Evolutionary conservation across 35 echinoderm and acorn worm genomes (phyloP), one percentile per base, ranked within the genome.

Genomic region (Apostichopus parvimensis): DNA sequence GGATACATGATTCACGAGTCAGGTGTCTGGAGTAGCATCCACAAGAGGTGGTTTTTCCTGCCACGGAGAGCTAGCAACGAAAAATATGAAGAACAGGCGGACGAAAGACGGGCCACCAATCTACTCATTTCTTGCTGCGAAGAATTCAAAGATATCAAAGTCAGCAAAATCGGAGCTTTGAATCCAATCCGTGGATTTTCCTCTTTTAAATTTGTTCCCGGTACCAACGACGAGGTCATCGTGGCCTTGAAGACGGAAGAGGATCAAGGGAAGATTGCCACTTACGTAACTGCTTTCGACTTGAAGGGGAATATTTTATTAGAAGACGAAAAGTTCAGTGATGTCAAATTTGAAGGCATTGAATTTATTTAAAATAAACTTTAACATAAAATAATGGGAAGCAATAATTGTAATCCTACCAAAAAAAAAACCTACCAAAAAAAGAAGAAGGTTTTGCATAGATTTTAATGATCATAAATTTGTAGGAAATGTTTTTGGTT

Each of bases 1-100:
- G 97, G 97, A 28, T 99, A 99, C 90, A 99, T 99, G 95, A 99
- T 99, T 54, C 97, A 99, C 72, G 97, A 99, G 84, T 95, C 97
- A 20, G 97, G 97, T 1, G 94, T 96, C 1, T 99, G 97, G 97
- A 99, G 97, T 62, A 88, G 93, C 28, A 4, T 95, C 57, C 97
- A 99, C 84, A 77, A 95, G 57, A 70, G 95, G 25, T 99, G 97
- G 97, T 99, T 96, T 73, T 99, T 99, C 64, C 89, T 99, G 8
- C 97, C 97, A 5, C 91, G 97, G 12, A 87, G 97, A 2, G 97
- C 97, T 2, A 99, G 97, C 76, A 96, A 73, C 0, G 93, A 96
- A 28, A 90, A 60, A 20, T 99, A 99, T 81, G 95, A 96, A 0
- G 97, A 99, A 81, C 58, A 56, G 0, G 95, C 91, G 5, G 97